Base-by-base conservation (phyloP, 1,140 invertebrate species). In the Eubasilissa regina region DNA sequence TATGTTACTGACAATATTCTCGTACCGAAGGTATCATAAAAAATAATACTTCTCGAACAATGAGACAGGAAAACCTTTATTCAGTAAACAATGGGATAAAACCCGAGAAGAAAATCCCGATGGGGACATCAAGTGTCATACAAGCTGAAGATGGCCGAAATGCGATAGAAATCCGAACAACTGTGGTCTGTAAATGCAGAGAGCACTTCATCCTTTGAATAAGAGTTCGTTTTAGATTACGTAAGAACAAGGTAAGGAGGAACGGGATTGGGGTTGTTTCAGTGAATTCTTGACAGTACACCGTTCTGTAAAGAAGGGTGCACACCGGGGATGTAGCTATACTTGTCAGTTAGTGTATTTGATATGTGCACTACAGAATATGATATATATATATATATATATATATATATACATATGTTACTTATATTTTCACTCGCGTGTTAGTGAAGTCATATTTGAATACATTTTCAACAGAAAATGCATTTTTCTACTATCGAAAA, bases 51-150 rank as follows among this genome's bases (percentile, higher is more conserved):
- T 21, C 60, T 10, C 10, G 13, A 25, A 64, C 19, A 35, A 25
- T 3, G 25, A 64, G 13, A 64, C 9, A 64, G 35, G 19, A 13
- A 13, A n/a, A 64, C 60, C 60, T 6, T 64, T 35, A 13, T 25
- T 64, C 60, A 25, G 8, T 1, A 25, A 64, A 64, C 35, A 64
- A 64, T 35, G 35, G 35, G 10, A 64, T 64, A 13, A 25, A 64
- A 35, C 35, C 60, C 21, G 60, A 25, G 60, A 64, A n/a, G 1
- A 64, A 25, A 25, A 21, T 21, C 35, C 35, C 35, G 60, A 64
- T 25, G 11, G 55, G 17, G 55, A 64, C 35, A 11, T 64, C 19
- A 13, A 62, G 58, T 64, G 35, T 25, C 60, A 64, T 64, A 19
- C 7, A n/a, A 7, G 35, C 21, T 35, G 21, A 43, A 64, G 60